Evolutionary conservation across 2,797 vertebrate species (phyloP).

Genomic region (Menidia menidia): DNA sequence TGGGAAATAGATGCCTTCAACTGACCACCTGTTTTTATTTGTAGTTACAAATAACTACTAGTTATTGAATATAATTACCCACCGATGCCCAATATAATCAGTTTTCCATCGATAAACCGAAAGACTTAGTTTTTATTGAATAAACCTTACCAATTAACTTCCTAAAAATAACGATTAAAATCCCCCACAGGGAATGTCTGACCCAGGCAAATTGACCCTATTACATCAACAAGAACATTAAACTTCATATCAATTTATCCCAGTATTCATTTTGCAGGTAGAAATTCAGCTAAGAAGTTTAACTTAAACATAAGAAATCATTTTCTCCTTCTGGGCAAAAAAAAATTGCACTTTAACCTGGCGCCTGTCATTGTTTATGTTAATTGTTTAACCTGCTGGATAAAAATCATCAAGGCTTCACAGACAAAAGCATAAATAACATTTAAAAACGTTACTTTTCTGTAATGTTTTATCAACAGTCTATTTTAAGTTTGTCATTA

Average conservation of each 20-base stretch:
- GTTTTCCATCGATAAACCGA: not conserved
- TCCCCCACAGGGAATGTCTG: constrained; percentile 67
- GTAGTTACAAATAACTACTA: not conserved
- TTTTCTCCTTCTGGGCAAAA: too few relatives aligned
- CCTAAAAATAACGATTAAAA: constrained; percentile 6
- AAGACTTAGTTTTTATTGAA: not conserved
- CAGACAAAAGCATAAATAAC: not conserved
- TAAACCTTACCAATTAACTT: not conserved
- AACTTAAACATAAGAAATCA: constrained; percentile 1
- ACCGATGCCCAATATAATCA: not conserved
- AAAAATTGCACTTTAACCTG: too few relatives aligned
- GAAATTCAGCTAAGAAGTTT: constrained; percentile 2
- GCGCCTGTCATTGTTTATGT: too few relatives aligned
- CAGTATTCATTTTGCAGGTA: constrained; percentile 29
- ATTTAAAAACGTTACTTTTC: too few relatives aligned
- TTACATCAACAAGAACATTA: constrained; percentile 62
- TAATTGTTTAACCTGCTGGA: constrained; percentile 51
- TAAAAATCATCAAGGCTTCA: not conserved
- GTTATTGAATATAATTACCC: not conserved
- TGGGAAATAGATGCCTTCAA: not conserved
- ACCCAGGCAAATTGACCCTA: constrained; percentile 66
- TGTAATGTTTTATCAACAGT: not conserved
- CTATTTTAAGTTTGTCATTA: not conserved
- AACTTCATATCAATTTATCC: constrained; percentile 38
- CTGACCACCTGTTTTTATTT: not conserved